Percentiles rank a stretch among this genome's conserved stretches.
Evolutionary conservation across 1,140 invertebrate species (phyloP).

Genomic region (Saxidomus purpurata): DNA sequence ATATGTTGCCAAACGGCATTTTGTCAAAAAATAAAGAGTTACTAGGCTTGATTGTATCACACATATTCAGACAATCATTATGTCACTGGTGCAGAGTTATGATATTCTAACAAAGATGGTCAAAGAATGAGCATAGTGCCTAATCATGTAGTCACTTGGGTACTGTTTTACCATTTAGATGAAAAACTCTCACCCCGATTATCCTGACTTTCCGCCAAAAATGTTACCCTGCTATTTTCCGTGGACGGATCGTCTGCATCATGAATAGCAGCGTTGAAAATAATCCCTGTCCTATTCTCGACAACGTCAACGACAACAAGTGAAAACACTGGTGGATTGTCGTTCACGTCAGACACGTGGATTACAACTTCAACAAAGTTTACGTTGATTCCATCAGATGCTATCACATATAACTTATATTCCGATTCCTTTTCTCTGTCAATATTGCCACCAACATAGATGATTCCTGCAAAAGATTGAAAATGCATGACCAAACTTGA

Average conservation of each 20-base stretch:
- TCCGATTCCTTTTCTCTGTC: slow-evolving; percentile 1
- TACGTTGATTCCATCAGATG: slow-evolving; percentile 14
- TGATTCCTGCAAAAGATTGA: slow-evolving; percentile 20
- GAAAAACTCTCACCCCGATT: too few species aligned
- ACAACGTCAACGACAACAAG: background rate
- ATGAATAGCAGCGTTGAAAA: background rate
- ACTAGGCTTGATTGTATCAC: too few species aligned
- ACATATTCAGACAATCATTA: too few species aligned
- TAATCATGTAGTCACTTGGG: too few species aligned
- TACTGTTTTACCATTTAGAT: too few species aligned
- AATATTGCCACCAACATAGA: slow-evolving; percentile 42
- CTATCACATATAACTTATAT: background rate
- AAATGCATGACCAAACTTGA: too few species aligned
- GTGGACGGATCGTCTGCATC: background rate
- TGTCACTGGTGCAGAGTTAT: too few species aligned
- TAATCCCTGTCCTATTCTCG: background rate
- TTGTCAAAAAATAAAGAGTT: too few species aligned
- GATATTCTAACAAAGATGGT: too few species aligned
- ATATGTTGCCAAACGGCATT: too few species aligned
- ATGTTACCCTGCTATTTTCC: background rate
- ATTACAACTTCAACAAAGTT: slow-evolving; percentile 13
- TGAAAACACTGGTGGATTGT: slow-evolving; percentile 37
- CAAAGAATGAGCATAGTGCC: too few species aligned
- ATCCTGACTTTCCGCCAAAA: background rate
- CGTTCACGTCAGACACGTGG: slow-evolving; percentile 25